Conservation (phyloP, 2,888 invertebrate species). For the Cataglyphis albicans region DNA sequence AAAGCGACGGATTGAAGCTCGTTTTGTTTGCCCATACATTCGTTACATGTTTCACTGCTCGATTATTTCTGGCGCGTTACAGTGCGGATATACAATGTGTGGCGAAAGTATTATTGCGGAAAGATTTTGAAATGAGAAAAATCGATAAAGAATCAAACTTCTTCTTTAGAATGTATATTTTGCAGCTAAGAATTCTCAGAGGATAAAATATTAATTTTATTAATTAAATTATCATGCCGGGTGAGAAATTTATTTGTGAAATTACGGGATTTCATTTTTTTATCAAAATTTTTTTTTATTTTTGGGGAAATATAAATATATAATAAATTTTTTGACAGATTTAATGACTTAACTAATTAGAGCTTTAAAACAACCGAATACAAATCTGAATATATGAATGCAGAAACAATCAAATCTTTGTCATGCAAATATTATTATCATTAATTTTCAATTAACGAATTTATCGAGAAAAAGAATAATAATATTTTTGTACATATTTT, state of each 20-base stretch:
- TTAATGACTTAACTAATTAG: background rate
- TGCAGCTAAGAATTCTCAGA: background rate
- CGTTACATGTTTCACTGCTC: slow-evolving; percentile 38
- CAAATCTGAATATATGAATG: background rate
- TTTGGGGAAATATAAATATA: background rate
- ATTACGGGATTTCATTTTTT: too few relatives aligned
- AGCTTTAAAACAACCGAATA: background rate
- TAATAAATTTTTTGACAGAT: background rate
- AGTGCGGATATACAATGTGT: slow-evolving; percentile 6
- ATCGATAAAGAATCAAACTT: slow-evolving; percentile 2
- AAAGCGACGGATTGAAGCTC: slow-evolving; percentile 43
- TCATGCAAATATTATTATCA: background rate
- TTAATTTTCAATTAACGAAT: background rate
- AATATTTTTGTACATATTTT: background rate
- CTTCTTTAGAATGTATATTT: slow-evolving; percentile 18
- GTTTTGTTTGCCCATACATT: slow-evolving; percentile 38
- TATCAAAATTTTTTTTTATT: background rate
- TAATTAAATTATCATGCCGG: background rate
- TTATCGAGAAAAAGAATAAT: background rate
- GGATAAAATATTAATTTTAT: background rate
- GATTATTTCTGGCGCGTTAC: slow-evolving; percentile 18
- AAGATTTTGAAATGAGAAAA: background rate
- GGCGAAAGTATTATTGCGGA: background rate
- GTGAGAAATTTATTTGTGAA: background rate
- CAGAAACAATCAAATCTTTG: background rate